A percentile compares a stretch with the other conserved stretches of the same genome.
phyloP scores from a whole-genome alignment of 2,888 invertebrate species.

The Brassicogethes aeneus region DNA sequence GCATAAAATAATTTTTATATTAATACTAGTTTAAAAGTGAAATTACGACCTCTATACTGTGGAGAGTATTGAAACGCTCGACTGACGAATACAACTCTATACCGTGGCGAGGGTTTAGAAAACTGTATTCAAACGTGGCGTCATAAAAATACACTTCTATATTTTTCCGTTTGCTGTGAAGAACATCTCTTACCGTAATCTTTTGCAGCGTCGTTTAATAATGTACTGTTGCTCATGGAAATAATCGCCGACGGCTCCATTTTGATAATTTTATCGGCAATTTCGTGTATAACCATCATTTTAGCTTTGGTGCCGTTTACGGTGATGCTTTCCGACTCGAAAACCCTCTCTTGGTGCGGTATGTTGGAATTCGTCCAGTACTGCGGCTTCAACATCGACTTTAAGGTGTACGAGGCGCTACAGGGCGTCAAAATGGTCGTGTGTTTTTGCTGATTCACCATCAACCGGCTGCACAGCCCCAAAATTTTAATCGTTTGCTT shows the following conservation, averaged over 20 bases:
- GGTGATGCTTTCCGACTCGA: constrained; percentile 47
- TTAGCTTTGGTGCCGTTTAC: constrained; percentile 57
- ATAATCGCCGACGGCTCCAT: constrained; percentile 27
- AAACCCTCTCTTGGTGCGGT: constrained; percentile 33
- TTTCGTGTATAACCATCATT: constrained; percentile 47
- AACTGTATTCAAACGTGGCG: too few relatives aligned
- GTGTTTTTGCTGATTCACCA: constrained; percentile 38
- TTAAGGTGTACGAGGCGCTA: constrained; percentile 42
- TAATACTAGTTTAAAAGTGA: too few relatives aligned
- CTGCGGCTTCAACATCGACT: constrained; percentile 47
- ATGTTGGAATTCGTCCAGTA: constrained; percentile 48
- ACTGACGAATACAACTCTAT: too few relatives aligned
- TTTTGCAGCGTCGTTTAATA: constrained; percentile 35
- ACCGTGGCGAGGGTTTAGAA: too few relatives aligned
- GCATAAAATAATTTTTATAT: too few relatives aligned
- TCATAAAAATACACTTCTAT: too few relatives aligned
- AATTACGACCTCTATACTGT: too few relatives aligned
- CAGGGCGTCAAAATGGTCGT: constrained; percentile 48
- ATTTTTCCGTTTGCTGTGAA: too few relatives aligned
- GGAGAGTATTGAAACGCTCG: too few relatives aligned
- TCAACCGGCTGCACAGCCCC: constrained; percentile 42
- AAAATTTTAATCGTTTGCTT: constrained; percentile 40
- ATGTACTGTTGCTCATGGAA: constrained; percentile 30
- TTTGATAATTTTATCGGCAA: constrained; percentile 36
- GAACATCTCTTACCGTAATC: too few relatives aligned